phyloP scores from a whole-genome alignment of 2,113 vertebrate genomes.

The Daubentonia madagascariensis region DNA sequence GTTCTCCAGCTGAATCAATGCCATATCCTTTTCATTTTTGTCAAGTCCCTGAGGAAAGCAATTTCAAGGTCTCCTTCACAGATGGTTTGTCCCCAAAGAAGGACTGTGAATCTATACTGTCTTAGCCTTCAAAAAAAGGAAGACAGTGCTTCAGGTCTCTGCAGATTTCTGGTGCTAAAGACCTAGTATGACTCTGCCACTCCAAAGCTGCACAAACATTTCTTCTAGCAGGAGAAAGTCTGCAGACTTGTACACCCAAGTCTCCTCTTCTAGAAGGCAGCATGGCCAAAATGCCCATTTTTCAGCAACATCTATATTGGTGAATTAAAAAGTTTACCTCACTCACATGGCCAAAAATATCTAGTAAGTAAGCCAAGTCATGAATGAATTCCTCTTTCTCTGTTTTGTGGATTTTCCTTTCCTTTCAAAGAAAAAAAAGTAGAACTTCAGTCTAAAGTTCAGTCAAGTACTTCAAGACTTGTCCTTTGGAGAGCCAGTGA shows the following conservation, averaged over 20 bases:
- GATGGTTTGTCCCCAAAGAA: not conserved
- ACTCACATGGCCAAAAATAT: constrained; percentile 47
- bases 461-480: constrained; percentile 27
- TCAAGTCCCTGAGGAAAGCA: not conserved
- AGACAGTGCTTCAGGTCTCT: too few species aligned
- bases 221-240: not conserved
- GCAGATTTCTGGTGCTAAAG: not conserved
- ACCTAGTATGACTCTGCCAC: not conserved
- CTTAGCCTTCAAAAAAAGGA: not conserved
- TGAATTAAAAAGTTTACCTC: constrained; percentile 28
- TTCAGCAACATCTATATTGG: constrained; percentile 18
- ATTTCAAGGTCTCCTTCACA: not conserved
- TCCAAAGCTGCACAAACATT: not conserved
- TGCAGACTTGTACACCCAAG: not conserved
- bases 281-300: not conserved
- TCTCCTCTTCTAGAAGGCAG: not conserved
- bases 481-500: not conserved
- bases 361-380: constrained; percentile 43
- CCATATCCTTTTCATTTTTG: not conserved
- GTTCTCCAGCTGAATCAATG: not conserved
- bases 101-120: not conserved
- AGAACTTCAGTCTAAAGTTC: constrained; percentile 8
- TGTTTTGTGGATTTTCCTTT: constrained; percentile 54
- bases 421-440: constrained; percentile 51
- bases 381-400: constrained; percentile 63